Conservation (phyloP, 1,140 invertebrate genomes). For the Microplitis demolitor region DNA sequence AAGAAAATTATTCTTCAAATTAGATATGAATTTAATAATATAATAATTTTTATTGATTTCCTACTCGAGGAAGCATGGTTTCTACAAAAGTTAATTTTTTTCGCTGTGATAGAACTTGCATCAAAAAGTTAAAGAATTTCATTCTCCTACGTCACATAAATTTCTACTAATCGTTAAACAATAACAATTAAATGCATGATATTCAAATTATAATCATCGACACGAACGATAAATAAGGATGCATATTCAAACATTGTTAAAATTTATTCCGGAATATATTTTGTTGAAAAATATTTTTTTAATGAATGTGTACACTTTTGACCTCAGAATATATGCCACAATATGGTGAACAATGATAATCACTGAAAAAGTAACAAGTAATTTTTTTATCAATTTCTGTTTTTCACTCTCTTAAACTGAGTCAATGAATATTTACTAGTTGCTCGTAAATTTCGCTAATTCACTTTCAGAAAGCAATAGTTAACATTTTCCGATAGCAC, state of each 20-base stretch:
- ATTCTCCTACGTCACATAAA: background rate
- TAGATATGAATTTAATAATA: no score
- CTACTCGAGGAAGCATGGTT: no score
- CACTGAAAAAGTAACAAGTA: background rate
- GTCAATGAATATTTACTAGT: no score
- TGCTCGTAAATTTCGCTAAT: no score
- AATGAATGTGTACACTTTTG: background rate
- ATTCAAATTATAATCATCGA: conserved; percentile 28
- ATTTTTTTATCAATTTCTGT: background rate
- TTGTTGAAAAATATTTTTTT: background rate
- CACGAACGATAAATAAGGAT: background rate
- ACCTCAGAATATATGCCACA: no score
- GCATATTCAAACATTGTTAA: background rate
- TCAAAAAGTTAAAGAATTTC: background rate
- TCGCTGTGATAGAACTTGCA: no score
- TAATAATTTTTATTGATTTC: no score
- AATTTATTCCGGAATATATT: conserved; percentile 6
- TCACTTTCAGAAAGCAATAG: no score
- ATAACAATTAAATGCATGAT: background rate
- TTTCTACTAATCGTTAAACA: background rate
- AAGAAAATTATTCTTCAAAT: no score
- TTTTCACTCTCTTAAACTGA: background rate
- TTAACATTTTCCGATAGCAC: no score
- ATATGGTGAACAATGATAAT: no score
- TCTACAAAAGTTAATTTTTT: no score